Evolutionary conservation across 2,888 invertebrate genomes (phyloP).

Genomic region (Adineta ricciae): DNA sequence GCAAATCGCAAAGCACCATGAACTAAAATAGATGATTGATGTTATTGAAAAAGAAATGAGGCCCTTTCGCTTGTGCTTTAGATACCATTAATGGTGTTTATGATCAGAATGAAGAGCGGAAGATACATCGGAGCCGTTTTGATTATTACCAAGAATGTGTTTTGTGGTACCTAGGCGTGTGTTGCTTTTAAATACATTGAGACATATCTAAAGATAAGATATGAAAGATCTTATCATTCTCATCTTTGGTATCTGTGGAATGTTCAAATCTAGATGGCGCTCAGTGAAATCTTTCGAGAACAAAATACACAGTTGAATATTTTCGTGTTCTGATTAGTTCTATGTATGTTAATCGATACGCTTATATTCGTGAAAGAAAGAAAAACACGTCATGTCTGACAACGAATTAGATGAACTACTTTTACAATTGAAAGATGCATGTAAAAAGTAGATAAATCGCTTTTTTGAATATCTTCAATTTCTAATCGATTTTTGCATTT

Average conservation of each 20-base stretch:
- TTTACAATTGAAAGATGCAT: background rate
- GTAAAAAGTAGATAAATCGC: background rate
- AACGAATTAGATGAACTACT: constrained; percentile 13
- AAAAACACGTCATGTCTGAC: background rate
- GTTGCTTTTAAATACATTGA: no score
- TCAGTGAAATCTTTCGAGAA: background rate
- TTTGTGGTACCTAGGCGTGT: no score
- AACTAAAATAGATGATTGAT: background rate
- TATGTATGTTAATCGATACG: background rate
- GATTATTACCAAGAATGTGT: no score
- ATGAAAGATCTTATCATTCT: no score
- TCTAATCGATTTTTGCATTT: background rate
- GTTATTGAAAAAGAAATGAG: no score
- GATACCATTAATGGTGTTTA: no score
- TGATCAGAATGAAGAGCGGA: no score
- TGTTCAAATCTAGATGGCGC: background rate
- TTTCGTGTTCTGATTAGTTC: background rate
- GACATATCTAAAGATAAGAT: no score
- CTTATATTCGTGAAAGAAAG: background rate
- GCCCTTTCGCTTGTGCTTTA: no score
- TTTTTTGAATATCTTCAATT: no score
- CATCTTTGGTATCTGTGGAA: background rate
- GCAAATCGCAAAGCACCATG: background rate
- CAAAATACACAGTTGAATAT: background rate
- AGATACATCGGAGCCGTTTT: no score